Evolutionary conservation across 2,888 invertebrate genomes (phyloP), one percentile per base, ranked within the genome.

Genomic region (Dastarcus helophoroides): DNA sequence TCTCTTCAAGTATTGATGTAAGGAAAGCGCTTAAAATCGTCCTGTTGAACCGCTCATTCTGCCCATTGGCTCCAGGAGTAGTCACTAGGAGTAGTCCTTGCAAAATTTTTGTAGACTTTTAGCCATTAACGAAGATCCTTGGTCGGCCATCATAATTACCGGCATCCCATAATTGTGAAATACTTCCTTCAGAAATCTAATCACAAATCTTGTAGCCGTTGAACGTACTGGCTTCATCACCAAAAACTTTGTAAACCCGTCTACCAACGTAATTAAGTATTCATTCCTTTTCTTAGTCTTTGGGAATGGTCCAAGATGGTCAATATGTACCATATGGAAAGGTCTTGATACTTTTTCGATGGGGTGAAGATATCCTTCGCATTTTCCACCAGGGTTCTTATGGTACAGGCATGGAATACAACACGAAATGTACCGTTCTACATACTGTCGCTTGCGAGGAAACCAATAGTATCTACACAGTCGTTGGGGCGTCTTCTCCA

Each of bases 301-400:
- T 4, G 47, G 43, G 35, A 60, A 63, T 3, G 58, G 60, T 2
- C 60, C 59, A 3, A 62, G 31, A 36, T 63, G 61, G 38, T 63
- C 62, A 0, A 63, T 29, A 34, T 63, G 60, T 8, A 63, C 15
- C 0, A 55, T 59, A 27, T 60, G 49, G 19, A 65, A 57, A 0
- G 60, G 61, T 5, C 46, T 41, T 1, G 44, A 33, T 4, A 49
- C 41, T 32, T 62, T 62, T n/a, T 49, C 46, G 12, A 63, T 62
- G 0, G 58, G 53, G 29, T 60, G 48, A n/a, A 63, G 35, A 10
- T 41, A 39, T 5, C 60, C 60, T 33, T 49, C 43, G 31, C 39
- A 42, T 22, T 39, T 41, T 8, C 31, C 48, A 10, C 39, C 24
- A 8, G 32, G 30, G 3, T 41, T 34, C 36, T 62, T 60, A 12